Percentiles rank a stretch among this genome's conserved stretches.
phyloP scores from a whole-genome alignment of 2,113 vertebrate species.

The Chlorodrepanis virens region DNA sequence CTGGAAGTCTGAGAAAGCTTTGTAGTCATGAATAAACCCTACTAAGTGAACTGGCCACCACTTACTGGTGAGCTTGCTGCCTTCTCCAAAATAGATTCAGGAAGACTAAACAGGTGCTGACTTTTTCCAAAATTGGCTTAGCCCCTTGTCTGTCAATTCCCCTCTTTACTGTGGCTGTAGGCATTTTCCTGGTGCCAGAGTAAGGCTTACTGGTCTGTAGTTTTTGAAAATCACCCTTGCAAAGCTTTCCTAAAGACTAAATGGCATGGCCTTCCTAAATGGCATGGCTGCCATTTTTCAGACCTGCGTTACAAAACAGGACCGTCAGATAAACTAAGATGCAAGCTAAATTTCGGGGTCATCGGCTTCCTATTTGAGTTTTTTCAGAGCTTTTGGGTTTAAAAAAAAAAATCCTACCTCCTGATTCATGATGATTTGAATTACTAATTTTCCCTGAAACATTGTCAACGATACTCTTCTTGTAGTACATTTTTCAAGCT shows the following conservation, averaged over 20 bases:
- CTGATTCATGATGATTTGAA: neutral
- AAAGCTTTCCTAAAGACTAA: neutral
- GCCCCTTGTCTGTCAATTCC: neutral
- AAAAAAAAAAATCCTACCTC: neutral
- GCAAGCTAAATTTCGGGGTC: neutral
- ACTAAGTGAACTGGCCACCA: neutral
- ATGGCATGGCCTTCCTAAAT: too few relatives aligned
- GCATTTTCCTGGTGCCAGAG: neutral
- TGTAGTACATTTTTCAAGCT: neutral
- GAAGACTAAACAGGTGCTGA: neutral
- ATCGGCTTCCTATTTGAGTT: neutral
- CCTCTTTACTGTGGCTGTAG: neutral
- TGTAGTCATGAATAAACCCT: neutral
- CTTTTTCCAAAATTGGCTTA: neutral
- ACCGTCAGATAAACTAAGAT: neutral
- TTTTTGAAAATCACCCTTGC: neutral
- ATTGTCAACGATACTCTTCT: neutral
- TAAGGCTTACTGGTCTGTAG: neutral
- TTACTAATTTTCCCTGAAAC: neutral
- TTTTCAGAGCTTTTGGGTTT: neutral
- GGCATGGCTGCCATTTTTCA: neutral
- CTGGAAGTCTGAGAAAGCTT: neutral
- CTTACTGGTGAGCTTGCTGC: neutral
- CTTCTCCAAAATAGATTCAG: neutral
- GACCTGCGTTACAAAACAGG: neutral